Percentiles rank a stretch among this genome's conserved stretches.
phyloP scores from a whole-genome alignment of 2,888 invertebrate genomes.

The Crioceris asparagi region DNA sequence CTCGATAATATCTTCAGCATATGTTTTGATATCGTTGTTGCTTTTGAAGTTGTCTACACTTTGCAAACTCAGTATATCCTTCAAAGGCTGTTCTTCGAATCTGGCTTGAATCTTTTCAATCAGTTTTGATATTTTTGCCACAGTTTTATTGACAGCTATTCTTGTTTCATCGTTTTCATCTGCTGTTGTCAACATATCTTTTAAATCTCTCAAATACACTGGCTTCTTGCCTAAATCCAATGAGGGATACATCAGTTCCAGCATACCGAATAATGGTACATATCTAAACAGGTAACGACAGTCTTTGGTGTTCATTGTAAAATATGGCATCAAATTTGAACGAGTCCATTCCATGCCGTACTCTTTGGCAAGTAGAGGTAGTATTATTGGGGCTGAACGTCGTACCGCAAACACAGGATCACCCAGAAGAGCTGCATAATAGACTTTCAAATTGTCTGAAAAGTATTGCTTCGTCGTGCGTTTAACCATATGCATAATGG shows the following conservation, averaged over 20 bases:
- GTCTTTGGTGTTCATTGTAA: constrained; percentile 27
- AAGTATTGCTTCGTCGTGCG: constrained; percentile 30
- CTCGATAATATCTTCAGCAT: constrained; percentile 30
- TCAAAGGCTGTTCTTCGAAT: constrained; percentile 20
- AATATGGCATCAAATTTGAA: constrained; percentile 27
- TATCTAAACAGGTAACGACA: constrained; percentile 29
- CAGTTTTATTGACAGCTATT: constrained; percentile 8
- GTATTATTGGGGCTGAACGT: constrained; percentile 29
- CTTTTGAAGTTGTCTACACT: constrained; percentile 20
- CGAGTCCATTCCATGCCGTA: constrained; percentile 32
- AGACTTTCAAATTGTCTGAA: constrained; percentile 27
- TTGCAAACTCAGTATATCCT: constrained; percentile 15
- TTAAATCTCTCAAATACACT: constrained; percentile 21
- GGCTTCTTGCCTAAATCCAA: constrained; percentile 15
- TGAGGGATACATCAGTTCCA: constrained; percentile 31
- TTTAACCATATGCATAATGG: constrained; percentile 29
- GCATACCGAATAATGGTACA: constrained; percentile 30
- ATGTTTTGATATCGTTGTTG: constrained; percentile 24
- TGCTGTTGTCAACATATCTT: constrained; percentile 8
- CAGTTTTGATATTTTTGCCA: constrained; percentile 12
- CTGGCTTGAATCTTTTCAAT: constrained; percentile 20
- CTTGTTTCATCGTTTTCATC: constrained; percentile 12
- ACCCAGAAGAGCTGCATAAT: constrained; percentile 29
- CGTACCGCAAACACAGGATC: constrained; percentile 32
- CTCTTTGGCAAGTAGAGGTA: constrained; percentile 31